Percentiles rank a stretch among this genome's conserved stretches.
Conservation (phyloP, 2,113 vertebrate genomes). For the Acanthochromis polyacanthus region DNA sequence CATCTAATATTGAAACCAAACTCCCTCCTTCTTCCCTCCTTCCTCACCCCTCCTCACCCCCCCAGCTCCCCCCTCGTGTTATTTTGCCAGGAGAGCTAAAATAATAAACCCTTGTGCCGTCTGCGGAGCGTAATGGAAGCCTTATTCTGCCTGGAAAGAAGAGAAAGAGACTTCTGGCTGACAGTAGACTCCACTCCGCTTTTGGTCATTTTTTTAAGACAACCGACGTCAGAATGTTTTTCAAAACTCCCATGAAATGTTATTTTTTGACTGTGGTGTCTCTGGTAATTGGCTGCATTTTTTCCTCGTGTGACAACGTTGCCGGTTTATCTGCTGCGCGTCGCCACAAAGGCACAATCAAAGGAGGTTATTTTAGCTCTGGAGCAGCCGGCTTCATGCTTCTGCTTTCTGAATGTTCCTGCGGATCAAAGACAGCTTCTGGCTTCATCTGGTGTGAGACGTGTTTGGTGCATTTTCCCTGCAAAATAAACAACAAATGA, state of each 20-base stretch:
- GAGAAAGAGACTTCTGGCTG: constrained; percentile 39
- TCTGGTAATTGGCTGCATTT: constrained; percentile 54
- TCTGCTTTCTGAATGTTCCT: no score
- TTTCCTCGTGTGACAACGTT: constrained; percentile 38
- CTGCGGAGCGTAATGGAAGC: constrained; percentile 72
- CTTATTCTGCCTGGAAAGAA: constrained; percentile 53
- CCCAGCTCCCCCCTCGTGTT: constrained; percentile 37
- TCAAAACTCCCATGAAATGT: constrained; percentile 45
- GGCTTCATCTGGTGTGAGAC: no score
- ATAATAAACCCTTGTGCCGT: constrained; percentile 72
- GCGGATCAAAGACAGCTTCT: no score
- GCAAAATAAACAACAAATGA: no score
- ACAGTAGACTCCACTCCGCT: constrained; percentile 5
- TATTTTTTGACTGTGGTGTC: constrained; percentile 34
- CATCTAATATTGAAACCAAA: constrained; percentile 70
- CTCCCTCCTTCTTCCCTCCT: constrained; percentile 36
- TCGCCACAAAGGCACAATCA: neutral
- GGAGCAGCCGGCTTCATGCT: no score
- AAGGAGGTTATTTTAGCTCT: no score
- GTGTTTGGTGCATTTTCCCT: no score
- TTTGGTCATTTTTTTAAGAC: constrained; percentile 23
- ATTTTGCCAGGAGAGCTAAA: constrained; percentile 73
- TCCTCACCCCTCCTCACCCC: neutral
- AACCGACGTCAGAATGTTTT: constrained; percentile 32
- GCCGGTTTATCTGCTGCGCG: constrained; percentile 38